Evolutionary conservation across 1,140 invertebrate species (phyloP), one percentile per base, ranked within the genome.

Genomic region (Hycleus phaleratus): DNA sequence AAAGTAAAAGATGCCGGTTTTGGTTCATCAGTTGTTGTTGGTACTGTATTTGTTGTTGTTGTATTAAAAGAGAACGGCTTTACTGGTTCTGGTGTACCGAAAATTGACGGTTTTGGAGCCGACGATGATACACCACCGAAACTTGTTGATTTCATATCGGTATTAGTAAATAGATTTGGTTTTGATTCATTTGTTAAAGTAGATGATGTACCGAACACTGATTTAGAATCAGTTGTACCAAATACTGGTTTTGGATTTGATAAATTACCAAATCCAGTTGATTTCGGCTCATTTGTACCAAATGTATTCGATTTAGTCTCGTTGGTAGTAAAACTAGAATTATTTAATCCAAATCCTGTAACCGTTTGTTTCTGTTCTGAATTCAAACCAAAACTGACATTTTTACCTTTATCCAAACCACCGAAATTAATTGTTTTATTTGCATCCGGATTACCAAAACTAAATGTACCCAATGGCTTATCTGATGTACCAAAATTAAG

Each of bases 261-360:
- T 18, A 18, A 18, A 18, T 18, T 18, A 18, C 18, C 18, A 18
- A 18, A 18, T 18, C 18, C 18, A 18, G 18, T 18, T 32, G 32
- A 7, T 32, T 32, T 32, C 32, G 32, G 4, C 1, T 32, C 32
- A 7, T 4, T 32, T 32, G 7, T 7, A 32, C 32, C 57, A 40
- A 59, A 59, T 26, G 38, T 8, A 11, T 42, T 52, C 8, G 57
- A 38, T 38, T 59, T 56, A n/a, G 12, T 56, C 43, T 53, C 43
- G 10, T 6, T 32, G n/a, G 51, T 32, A 32, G 26, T 45, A 38
- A 53, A 53, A 32, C 10, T 46, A 26, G 44, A 5, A 32, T 32
- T 32, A 32, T 32, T 32, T 32, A 32, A 46, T 3, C 24, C 26
- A 12, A 18, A 46, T 26, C 38, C 24, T 42, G 42, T 5, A 45